phyloP scores from a whole-genome alignment of 2,888 invertebrate genomes.

The Hirtodrosophila alboralis region DNA sequence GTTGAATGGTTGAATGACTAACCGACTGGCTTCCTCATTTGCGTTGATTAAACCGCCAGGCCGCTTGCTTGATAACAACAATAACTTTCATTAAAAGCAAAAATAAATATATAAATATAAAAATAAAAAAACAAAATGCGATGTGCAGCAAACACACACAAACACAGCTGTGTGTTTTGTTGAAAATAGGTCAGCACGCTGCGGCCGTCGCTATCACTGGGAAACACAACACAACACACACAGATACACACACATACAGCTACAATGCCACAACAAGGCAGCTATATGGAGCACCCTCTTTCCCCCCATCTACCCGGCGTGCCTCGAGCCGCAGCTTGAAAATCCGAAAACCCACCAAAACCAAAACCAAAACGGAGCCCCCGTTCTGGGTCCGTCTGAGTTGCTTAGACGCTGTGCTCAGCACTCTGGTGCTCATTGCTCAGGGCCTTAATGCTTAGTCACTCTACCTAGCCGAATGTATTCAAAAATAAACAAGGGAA shows the following conservation, averaged over 20 bases:
- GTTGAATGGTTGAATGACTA: slow-evolving; percentile 17
- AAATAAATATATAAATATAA: slow-evolving; percentile 7
- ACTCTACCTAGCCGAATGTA: slow-evolving; percentile 24
- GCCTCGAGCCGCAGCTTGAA: too few species aligned
- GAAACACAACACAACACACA: slow-evolving; percentile 27
- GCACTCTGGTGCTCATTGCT: slow-evolving; percentile 8
- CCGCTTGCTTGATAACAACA: slow-evolving; percentile 54
- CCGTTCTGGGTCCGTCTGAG: slow-evolving; percentile 37
- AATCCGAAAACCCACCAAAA: slow-evolving; percentile 15
- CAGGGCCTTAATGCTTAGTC: slow-evolving; percentile 39
- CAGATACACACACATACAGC: slow-evolving; percentile 8
- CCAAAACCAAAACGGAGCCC: slow-evolving; percentile 21
- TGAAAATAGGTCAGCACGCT: slow-evolving; percentile 50
- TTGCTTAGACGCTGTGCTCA: slow-evolving; percentile 33
- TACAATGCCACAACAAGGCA: slow-evolving; percentile 25
- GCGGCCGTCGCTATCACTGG: slow-evolving; percentile 48
- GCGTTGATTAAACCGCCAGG: slow-evolving; percentile 58
- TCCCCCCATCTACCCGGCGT: too few species aligned
- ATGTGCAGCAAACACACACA: slow-evolving; percentile 11
- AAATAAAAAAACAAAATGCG: slow-evolving; percentile 3
- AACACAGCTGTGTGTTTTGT: slow-evolving; percentile 12
- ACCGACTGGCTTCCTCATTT: slow-evolving; percentile 54
- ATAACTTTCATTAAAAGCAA: slow-evolving; percentile 54
- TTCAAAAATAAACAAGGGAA: slow-evolving; percentile 34
- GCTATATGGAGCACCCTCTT: slow-evolving; percentile 38